Conservation (phyloP, 2,797 vertebrate genomes). For the Cryptoprocta ferox region DNA sequence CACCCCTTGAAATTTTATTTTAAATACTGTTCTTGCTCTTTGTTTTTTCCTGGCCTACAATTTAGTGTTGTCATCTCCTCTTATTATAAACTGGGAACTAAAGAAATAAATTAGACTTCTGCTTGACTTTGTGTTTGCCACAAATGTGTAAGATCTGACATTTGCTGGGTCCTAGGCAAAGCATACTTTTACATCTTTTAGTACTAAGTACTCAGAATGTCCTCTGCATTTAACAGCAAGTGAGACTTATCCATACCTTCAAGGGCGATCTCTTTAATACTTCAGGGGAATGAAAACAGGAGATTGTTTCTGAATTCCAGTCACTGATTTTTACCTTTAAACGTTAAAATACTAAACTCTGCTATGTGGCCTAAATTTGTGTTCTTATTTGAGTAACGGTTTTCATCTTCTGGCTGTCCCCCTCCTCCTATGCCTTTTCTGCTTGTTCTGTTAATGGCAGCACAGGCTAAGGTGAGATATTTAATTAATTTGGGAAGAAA, state of each 20-base stretch:
- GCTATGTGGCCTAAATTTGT: background rate
- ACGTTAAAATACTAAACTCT: background rate
- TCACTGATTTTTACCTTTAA: slow-evolving; percentile 47
- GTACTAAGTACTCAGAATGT: background rate
- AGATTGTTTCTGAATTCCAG: slow-evolving; percentile 29
- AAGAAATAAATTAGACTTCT: slow-evolving; percentile 32
- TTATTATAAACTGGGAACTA: background rate
- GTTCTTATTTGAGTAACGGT: background rate
- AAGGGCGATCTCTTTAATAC: slow-evolving; percentile 25
- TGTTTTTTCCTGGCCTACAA: background rate
- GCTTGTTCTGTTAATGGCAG: slow-evolving; percentile 10
- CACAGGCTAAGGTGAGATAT: background rate
- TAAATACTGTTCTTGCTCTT: slow-evolving; percentile 13
- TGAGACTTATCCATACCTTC: background rate
- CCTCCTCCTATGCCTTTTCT: background rate
- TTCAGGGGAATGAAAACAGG: background rate
- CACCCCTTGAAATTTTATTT: slow-evolving; percentile 33
- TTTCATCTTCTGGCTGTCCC: background rate
- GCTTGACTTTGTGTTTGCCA: slow-evolving; percentile 17
- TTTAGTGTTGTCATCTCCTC: slow-evolving; percentile 43
- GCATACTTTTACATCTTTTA: slow-evolving; percentile 4
- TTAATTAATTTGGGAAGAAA: slow-evolving; percentile 42
- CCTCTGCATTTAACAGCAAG: background rate
- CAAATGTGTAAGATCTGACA: background rate
- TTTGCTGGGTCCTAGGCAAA: slow-evolving; percentile 33